Evolutionary conservation across 1,140 invertebrate genomes (phyloP).

Genomic region (Aphaenogaster ashmeadi): DNA sequence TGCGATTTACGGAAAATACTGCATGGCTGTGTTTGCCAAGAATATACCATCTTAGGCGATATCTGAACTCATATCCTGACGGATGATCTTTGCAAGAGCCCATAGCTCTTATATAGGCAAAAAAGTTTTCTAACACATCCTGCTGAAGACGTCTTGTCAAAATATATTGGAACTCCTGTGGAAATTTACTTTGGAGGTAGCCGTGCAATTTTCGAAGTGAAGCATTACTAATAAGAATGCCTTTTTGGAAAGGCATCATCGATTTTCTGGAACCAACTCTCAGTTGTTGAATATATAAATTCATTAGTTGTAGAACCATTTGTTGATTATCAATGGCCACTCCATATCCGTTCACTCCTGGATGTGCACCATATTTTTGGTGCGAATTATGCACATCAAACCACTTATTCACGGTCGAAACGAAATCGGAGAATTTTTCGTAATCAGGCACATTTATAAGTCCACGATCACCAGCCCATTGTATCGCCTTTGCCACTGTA

Average conservation of each 20-base stretch:
- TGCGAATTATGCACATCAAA: neutral
- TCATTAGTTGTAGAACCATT: neutral
- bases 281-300: neutral
- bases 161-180: neutral
- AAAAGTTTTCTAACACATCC: neutral
- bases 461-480: neutral
- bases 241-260: too few species aligned
- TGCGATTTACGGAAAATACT: neutral
- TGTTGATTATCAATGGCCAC: neutral
- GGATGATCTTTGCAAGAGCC: slow-evolving; percentile 3
- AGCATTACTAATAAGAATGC: too few species aligned
- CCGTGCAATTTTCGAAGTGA: too few species aligned
- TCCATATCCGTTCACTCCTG: neutral
- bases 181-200: too few species aligned
- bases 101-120: neutral
- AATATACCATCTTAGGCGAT: slow-evolving; percentile 10
- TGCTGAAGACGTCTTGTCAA: neutral
- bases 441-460: neutral
- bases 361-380: neutral
- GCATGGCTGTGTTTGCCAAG: neutral
- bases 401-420: neutral
- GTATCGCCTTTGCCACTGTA: neutral
- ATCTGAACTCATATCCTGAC: neutral
- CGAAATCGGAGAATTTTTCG: neutral
- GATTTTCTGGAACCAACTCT: too few species aligned